phyloP scores from a whole-genome alignment of 2,797 vertebrate genomes.

The Knipowitschia caucasica region DNA sequence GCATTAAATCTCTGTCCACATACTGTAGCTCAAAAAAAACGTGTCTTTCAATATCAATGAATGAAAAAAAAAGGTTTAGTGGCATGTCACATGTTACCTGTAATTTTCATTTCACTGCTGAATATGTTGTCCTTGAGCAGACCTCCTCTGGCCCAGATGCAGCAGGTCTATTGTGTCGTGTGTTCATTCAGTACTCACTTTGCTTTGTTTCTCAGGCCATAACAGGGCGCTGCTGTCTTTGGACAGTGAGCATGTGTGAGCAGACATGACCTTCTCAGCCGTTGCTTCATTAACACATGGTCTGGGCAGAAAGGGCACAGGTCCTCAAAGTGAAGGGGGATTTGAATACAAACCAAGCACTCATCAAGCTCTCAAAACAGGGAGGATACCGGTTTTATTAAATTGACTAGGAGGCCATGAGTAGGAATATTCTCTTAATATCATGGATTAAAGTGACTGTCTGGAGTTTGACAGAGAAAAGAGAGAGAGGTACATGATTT shows the following conservation, averaged over 20 bases:
- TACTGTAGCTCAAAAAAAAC: too few relatives aligned
- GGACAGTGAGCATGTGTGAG: slow-evolving; percentile 24
- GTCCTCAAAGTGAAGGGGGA: slow-evolving; percentile 71
- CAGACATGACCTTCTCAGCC: slow-evolving; percentile 59
- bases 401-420: slow-evolving; percentile 79
- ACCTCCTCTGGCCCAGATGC: too few relatives aligned
- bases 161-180: too few relatives aligned
- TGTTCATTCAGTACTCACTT: too few relatives aligned
- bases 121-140: too few relatives aligned
- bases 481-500: too few relatives aligned
- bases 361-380: slow-evolving; percentile 61
- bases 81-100: too few relatives aligned
- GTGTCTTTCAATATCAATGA: too few relatives aligned
- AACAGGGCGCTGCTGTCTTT: slow-evolving; percentile 17
- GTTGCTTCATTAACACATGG: slow-evolving; percentile 36
- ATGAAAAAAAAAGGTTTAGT: too few relatives aligned
- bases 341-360: slow-evolving; percentile 77
- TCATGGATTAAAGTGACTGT: slow-evolving; percentile 33
- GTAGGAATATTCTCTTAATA: slow-evolving; percentile 62
- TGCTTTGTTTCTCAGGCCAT: slow-evolving; percentile 26
- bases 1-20: too few relatives aligned
- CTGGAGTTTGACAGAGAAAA: too few relatives aligned
- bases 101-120: too few relatives aligned
- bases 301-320: slow-evolving; percentile 50
- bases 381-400: slow-evolving; percentile 78